Evolutionary conservation across 2,113 vertebrate genomes (phyloP).

Genomic region (Onychorhynchus coronatus): DNA sequence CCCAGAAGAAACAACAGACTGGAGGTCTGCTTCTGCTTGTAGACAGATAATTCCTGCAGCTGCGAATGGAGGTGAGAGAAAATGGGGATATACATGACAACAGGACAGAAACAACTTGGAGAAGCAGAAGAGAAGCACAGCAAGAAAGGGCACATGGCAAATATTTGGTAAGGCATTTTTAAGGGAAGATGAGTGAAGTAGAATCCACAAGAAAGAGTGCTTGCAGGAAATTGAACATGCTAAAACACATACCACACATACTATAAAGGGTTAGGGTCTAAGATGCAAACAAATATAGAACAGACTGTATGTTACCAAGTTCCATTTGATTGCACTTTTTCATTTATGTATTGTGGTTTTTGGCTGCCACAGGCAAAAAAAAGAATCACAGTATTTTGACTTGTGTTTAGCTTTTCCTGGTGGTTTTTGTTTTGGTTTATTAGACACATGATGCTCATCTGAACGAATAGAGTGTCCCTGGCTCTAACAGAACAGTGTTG

Average conservation of each 20-base stretch:
- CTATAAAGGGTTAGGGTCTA: slow-evolving; percentile 5
- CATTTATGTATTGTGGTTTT: background rate
- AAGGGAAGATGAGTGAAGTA: background rate
- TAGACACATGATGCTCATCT: background rate
- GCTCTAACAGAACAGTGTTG: background rate
- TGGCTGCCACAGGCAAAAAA: background rate
- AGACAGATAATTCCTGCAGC: background rate
- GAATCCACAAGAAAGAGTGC: background rate
- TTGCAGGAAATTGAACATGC: background rate
- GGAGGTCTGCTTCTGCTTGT: background rate
- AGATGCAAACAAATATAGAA: background rate
- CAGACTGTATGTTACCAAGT: background rate
- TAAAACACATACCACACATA: background rate
- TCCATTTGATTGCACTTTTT: background rate
- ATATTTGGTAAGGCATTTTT: background rate
- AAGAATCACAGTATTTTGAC: background rate
- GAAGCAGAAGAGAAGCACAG: background rate
- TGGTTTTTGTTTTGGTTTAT: background rate
- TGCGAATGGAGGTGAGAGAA: background rate
- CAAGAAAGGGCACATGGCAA: background rate
- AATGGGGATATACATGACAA: background rate
- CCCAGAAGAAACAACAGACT: background rate
- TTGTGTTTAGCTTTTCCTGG: background rate
- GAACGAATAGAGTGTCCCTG: background rate
- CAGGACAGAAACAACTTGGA: background rate